Evolutionary conservation across 2,888 invertebrate species (phyloP).

Genomic region (Epinotia demarniana): DNA sequence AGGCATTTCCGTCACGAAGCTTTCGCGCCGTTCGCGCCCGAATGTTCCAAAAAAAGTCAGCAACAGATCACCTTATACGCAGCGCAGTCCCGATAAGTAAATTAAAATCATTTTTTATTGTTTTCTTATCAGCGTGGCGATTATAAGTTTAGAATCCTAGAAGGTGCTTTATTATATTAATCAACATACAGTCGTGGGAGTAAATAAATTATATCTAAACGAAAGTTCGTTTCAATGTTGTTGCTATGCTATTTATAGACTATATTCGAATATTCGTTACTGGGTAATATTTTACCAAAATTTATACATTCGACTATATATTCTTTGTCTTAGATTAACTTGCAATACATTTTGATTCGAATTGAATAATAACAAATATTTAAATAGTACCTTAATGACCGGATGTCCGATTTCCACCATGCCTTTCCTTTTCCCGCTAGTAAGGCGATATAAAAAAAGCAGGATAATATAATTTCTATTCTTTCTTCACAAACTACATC

Average conservation of each 20-base stretch:
- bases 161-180: not conserved
- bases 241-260: conserved; percentile 38
- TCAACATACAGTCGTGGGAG: not conserved
- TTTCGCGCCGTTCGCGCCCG: conserved; percentile 83
- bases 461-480: not conserved
- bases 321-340: not conserved
- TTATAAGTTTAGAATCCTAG: not conserved
- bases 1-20: conserved; percentile 69
- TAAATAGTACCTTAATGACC: conserved; percentile 21
- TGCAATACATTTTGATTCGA: not conserved
- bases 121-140: not conserved
- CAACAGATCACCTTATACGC: conserved; percentile 54
- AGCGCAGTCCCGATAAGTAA: not conserved
- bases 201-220: conserved; percentile 20
- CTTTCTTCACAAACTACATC: too few species aligned
- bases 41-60: conserved; percentile 69
- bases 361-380: not conserved
- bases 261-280: not conserved
- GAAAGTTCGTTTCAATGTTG: conserved; percentile 36
- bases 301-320: not conserved
- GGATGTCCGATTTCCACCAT: conserved; percentile 38
- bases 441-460: not conserved
- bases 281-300: not conserved
- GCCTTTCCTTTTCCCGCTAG: conserved; percentile 42
- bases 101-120: not conserved